Conservation (phyloP, 2,888 invertebrate species). For the Heteromyza rotundicornis region DNA sequence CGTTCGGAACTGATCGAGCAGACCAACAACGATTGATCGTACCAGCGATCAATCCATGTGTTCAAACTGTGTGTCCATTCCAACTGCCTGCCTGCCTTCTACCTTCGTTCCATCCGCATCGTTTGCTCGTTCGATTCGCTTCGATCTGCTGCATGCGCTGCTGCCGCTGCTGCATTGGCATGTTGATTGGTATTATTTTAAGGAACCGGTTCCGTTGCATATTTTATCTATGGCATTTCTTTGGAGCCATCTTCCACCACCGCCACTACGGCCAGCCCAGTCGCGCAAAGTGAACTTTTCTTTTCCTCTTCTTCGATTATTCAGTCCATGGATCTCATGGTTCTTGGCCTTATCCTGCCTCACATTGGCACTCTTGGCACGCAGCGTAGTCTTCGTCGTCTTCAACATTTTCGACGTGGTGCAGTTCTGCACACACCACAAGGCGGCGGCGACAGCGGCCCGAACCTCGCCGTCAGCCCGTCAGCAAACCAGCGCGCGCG, state of each 20-base stretch:
- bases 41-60: slow-evolving; percentile 2
- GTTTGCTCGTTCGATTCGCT: slow-evolving; percentile 6
- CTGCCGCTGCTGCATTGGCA: slow-evolving; percentile 29
- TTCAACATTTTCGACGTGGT: not conserved
- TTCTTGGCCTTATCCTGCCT: not conserved
- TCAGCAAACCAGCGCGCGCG: slow-evolving; percentile 13
- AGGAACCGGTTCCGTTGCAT: slow-evolving; percentile 32
- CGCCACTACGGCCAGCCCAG: not conserved
- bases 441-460: not conserved
- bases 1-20: not conserved
- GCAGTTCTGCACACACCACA: not conserved
- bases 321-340: not conserved
- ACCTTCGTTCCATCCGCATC: not conserved
- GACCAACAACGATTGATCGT: slow-evolving; percentile 3
- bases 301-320: not conserved
- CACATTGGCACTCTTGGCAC: too few species aligned
- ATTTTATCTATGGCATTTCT: slow-evolving; percentile 23
- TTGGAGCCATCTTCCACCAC: slow-evolving; percentile 1
- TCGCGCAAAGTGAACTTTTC: not conserved
- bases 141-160: slow-evolving; percentile 7
- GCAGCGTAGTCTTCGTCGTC: too few species aligned
- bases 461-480: too few species aligned
- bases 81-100: not conserved
- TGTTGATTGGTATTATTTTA: slow-evolving; percentile 36
- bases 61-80: not conserved